A percentile compares a stretch with the other conserved stretches of the same genome.
Conservation (phyloP, 2,113 vertebrate genomes). For the Ariopsis seemanni region DNA sequence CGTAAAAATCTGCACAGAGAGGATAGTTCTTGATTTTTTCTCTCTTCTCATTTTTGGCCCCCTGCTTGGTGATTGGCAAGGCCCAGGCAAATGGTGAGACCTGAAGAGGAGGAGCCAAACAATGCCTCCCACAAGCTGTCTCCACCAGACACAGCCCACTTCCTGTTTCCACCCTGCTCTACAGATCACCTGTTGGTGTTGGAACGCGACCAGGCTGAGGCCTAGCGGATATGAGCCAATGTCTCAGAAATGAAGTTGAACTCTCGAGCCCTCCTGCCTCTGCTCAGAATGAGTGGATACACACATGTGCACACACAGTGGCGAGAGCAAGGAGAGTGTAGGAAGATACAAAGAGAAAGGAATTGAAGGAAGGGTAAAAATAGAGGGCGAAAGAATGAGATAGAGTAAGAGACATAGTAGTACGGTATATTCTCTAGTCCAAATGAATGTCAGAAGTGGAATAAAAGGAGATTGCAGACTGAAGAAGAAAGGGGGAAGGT, state of each 20-base stretch:
- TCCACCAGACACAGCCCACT: slow-evolving; percentile 75
- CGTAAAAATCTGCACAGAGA: not conserved
- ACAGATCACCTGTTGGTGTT: slow-evolving; percentile 92
- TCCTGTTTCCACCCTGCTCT: slow-evolving; percentile 79
- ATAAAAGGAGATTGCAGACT: slow-evolving; percentile 17
- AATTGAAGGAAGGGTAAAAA: not conserved
- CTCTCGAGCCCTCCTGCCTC: slow-evolving; percentile 66
- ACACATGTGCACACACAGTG: slow-evolving; percentile 60
- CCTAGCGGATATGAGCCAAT: slow-evolving; percentile 86
- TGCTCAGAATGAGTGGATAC: slow-evolving; percentile 52
- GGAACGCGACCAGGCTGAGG: slow-evolving; percentile 76
- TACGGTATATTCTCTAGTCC: too few relatives aligned
- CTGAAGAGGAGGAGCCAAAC: slow-evolving; percentile 66
- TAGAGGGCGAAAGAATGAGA: slow-evolving; percentile 22
- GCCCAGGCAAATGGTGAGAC: slow-evolving; percentile 13
- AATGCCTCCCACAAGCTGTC: slow-evolving; percentile 76
- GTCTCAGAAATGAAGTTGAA: slow-evolving; percentile 81
- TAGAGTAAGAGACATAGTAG: slow-evolving; percentile 17
- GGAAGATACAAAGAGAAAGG: not conserved
- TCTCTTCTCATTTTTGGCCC: slow-evolving; percentile 4
- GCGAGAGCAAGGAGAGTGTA: not conserved
- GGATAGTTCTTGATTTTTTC: slow-evolving; percentile 4
- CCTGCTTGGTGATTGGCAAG: slow-evolving; percentile 20
- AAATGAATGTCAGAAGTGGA: slow-evolving; percentile 25
- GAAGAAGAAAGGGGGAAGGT: slow-evolving; percentile 22